Evolutionary conservation across 2,113 vertebrate species (phyloP).

Genomic region (Mesembrinibis cayennensis): DNA sequence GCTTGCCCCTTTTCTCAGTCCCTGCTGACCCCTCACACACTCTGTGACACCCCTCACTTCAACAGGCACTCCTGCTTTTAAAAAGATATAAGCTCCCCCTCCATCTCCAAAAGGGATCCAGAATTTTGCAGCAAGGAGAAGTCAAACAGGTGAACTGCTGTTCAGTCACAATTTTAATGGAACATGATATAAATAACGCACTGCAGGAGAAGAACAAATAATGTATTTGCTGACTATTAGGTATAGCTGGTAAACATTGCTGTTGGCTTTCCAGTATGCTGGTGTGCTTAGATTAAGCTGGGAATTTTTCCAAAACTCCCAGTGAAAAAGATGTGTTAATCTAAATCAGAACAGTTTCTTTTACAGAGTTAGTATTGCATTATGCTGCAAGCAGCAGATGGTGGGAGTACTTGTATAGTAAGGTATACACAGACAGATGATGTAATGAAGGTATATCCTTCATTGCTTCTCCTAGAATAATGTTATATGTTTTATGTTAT

Average conservation of each 20-base stretch:
- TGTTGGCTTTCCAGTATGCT: background rate
- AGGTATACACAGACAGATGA: background rate
- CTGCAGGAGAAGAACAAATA: background rate
- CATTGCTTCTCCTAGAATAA: background rate
- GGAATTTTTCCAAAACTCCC: background rate
- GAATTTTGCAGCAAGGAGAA: background rate
- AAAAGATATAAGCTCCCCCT: background rate
- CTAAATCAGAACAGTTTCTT: background rate
- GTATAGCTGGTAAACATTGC: background rate
- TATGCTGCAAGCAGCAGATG: background rate
- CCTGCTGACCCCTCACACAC: accelerated
- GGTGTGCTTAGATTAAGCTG: background rate
- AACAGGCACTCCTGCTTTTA: background rate
- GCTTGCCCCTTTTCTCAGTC: background rate
- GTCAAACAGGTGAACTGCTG: background rate
- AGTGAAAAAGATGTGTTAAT: background rate
- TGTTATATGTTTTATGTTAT: background rate
- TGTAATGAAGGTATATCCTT: background rate
- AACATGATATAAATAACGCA: background rate
- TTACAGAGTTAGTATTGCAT: background rate
- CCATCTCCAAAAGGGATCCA: background rate
- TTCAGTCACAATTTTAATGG: background rate
- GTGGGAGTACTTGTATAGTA: background rate
- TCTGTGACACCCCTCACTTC: background rate
- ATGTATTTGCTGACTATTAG: background rate